A percentile compares a stretch with the other conserved stretches of the same genome.
phyloP scores from a whole-genome alignment of 2,797 vertebrate species.

The Philypnodon macrostomus region DNA sequence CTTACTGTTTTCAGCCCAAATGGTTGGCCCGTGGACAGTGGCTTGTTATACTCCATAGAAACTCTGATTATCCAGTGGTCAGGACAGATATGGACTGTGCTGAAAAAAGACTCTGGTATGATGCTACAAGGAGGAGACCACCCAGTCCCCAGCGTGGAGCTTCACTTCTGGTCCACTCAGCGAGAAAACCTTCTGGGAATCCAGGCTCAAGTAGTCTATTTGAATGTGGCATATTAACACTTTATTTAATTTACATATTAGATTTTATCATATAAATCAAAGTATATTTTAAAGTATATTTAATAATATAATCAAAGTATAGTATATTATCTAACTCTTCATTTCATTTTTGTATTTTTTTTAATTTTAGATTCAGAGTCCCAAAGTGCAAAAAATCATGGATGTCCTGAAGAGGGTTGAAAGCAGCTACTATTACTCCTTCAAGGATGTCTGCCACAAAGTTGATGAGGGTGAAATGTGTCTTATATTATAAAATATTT shows the following conservation, averaged over 20 bases:
- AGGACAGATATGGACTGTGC: conserved; percentile 69
- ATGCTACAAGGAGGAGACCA: conserved; percentile 67
- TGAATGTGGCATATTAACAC: background rate
- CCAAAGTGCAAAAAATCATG: conserved; percentile 67
- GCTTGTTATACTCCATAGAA: conserved; percentile 76
- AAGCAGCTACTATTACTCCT: conserved; percentile 73
- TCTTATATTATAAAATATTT: background rate
- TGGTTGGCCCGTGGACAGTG: conserved; percentile 61
- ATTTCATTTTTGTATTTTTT: background rate
- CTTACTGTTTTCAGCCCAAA: conserved; percentile 53
- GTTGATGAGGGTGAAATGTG: conserved; percentile 63
- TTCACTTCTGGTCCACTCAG: conserved; percentile 79
- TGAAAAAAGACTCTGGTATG: conserved; percentile 72
- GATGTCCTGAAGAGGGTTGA: conserved; percentile 72
- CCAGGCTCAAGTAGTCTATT: conserved; percentile 70
- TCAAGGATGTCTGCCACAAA: conserved; percentile 69
- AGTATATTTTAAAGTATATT: no score
- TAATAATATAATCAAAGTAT: no score
- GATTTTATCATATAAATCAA: no score
- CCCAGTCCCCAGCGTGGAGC: conserved; percentile 71
- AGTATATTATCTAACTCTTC: no score
- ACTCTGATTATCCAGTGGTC: conserved; percentile 74
- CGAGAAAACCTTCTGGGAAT: conserved; percentile 76
- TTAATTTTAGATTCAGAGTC: conserved; percentile 65
- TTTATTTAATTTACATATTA: background rate